phyloP scores from a whole-genome alignment of 64 coral and sea anemone species.

The Hydrozoanthus tunicans region DNA sequence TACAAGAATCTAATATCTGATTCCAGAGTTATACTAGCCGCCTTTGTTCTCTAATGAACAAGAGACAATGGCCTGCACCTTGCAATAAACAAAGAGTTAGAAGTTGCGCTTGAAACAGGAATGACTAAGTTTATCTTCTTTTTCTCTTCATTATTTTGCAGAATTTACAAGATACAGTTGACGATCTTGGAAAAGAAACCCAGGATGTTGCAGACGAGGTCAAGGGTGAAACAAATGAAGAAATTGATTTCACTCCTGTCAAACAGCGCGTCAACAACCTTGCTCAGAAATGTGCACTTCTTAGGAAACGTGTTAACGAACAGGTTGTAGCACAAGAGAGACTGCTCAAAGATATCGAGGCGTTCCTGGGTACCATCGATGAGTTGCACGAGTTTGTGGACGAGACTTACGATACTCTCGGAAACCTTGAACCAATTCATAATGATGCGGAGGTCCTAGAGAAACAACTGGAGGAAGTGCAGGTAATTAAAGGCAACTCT shows the following conservation, averaged over 20 bases:
- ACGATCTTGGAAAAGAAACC: conserved; percentile 58
- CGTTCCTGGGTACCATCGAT: conserved; percentile 59
- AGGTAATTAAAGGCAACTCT: conserved; percentile 31
- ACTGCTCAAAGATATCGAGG: conserved; percentile 60
- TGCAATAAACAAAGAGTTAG: too few relatives aligned
- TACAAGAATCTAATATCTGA: too few relatives aligned
- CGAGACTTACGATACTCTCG: conserved; percentile 51
- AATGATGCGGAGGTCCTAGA: conserved; percentile 75
- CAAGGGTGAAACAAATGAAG: conserved; percentile 65
- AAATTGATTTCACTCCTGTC: conserved; percentile 69
- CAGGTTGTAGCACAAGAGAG: conserved; percentile 53
- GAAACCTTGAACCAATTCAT: conserved; percentile 78
- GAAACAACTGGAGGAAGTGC: conserved; percentile 79
- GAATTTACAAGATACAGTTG: conserved; percentile 54
- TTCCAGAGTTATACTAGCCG: too few relatives aligned
- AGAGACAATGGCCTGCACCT: too few relatives aligned
- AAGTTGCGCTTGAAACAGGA: too few relatives aligned
- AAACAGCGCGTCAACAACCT: conserved; percentile 81
- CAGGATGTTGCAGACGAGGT: conserved; percentile 59
- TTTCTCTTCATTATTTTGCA: conserved; percentile 1
- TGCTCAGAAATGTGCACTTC: conserved; percentile 38
- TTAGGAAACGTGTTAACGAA: conserved; percentile 52
- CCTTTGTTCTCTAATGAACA: too few relatives aligned
- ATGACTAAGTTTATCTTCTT: neutral
- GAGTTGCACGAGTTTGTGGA: conserved; percentile 64